Conservation (phyloP, 2,888 invertebrate genomes). For the Troglohyphantes excavatus region DNA sequence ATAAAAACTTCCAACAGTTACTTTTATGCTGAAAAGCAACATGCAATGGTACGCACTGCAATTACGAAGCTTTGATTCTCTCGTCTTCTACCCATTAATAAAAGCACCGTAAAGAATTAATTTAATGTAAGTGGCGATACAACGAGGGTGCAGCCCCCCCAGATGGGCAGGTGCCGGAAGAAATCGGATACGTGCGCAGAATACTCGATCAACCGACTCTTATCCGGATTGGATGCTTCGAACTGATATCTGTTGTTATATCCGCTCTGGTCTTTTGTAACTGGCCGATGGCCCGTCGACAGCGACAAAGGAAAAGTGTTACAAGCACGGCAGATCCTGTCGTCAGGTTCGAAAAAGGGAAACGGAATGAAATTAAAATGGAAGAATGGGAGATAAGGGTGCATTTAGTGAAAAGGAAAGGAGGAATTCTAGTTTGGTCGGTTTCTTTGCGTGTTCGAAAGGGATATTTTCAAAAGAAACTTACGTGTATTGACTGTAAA, state of each 20-base stretch:
- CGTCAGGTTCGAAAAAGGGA: slow-evolving; percentile 17
- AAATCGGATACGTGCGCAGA: slow-evolving; percentile 21
- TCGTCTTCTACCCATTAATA: too few species aligned
- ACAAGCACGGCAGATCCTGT: slow-evolving; percentile 14
- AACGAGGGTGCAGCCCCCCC: neutral
- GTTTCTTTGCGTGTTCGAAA: neutral
- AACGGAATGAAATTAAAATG: slow-evolving; percentile 6
- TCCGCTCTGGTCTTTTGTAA: slow-evolving; percentile 37
- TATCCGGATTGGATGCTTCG: slow-evolving; percentile 25
- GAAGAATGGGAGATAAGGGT: neutral
- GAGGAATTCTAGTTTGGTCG: neutral
- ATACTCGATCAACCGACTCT: slow-evolving; percentile 19
- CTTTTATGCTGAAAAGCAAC: too few species aligned
- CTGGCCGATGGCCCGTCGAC: slow-evolving; percentile 3
- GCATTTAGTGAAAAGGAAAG: neutral
- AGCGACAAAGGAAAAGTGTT: slow-evolving; percentile 49
- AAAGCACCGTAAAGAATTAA: slow-evolving; percentile 20
- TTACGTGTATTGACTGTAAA: too few species aligned
- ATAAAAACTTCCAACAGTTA: too few species aligned
- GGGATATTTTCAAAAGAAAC: too few species aligned
- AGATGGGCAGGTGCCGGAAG: slow-evolving; percentile 63
- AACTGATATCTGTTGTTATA: slow-evolving; percentile 36
- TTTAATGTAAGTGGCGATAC: slow-evolving; percentile 1
- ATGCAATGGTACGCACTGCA: too few species aligned
- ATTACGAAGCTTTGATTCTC: too few species aligned